phyloP scores from a whole-genome alignment of 30 jellyfish, hydroid and myxozoan genomes.

The Cassiopea andromeda region DNA sequence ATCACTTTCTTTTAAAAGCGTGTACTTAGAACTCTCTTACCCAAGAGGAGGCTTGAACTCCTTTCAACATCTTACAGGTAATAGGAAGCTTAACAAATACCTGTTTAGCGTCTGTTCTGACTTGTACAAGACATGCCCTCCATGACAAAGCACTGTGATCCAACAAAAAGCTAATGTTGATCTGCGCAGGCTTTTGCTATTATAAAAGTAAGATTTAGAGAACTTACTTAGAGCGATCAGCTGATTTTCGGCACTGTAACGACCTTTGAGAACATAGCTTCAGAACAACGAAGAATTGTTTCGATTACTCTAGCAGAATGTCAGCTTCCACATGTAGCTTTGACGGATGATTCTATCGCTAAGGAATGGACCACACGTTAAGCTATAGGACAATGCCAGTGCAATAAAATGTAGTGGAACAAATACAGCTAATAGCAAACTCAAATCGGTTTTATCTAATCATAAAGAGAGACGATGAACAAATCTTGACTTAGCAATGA shows the following conservation, averaged over 20 bases:
- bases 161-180: slow-evolving; percentile 8
- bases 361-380: slow-evolving; percentile 3
- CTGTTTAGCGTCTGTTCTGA: slow-evolving; percentile 17
- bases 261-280: neutral
- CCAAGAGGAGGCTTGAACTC: neutral
- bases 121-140: slow-evolving; percentile 37
- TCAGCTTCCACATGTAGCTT: neutral
- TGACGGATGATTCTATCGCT: neutral
- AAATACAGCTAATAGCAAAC: neutral
- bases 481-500: neutral
- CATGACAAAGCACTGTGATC: slow-evolving; percentile 5
- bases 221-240: slow-evolving; percentile 2
- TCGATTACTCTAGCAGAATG: too few species aligned
- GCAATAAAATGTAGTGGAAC: neutral
- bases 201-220: neutral
- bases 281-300: neutral
- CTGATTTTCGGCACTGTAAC: slow-evolving; percentile 25
- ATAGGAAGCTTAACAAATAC: neutral
- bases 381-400: neutral
- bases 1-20: too few species aligned
- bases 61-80: neutral
- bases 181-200: slow-evolving; percentile 8
- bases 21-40: too few species aligned
- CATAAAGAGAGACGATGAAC: neutral
- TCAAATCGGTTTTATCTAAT: neutral